Base-by-base conservation (phyloP, 2,888 invertebrate genomes). In the Onthophagus sagittarius region DNA sequence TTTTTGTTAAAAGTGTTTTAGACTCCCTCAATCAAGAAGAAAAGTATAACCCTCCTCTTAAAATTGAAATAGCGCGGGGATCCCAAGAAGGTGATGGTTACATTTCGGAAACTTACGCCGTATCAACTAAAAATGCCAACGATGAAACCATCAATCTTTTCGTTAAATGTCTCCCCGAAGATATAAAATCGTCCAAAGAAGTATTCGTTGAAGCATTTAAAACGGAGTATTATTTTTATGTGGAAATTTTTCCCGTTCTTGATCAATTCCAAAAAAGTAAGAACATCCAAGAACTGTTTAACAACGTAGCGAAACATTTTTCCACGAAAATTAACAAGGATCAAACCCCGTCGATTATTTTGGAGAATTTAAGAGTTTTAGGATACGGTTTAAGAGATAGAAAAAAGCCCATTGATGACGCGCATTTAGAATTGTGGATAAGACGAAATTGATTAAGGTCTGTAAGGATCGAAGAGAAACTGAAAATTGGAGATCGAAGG, bases 11-110 rank as follows among this genome's bases (percentile, higher is more conserved):
- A 23, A 23, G 23, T 23, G 23, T 23, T 23, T 23, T 23, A 23
- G 23, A 23, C 3, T 23, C 23, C 23, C 1, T 23, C 23, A 23
- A 23, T 3, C 23, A 53, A 53, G 39, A 53, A 53, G 5, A 53
- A 4, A 9, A 53, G 2, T 4, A 53, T 4, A 53, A 7, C 2
- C 7, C 39, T 4, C 63, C 71, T 5, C 63, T 64, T 5, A 39
- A 71, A 15, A 31, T 75, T 31, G 62, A 64, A 11, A 71, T 76
- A 5, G 69, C 64, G 7, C 69, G 31, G n/a, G 76, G 74, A 15
- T 71, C 74, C 4, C 64, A 62, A 9, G 73, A 73, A 31, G 77
- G 77, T 23, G 76, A 76, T 63, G 76, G 74, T 6, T 76, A 74
- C 39, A 3, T 14, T 14, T 64, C 64, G 14, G 14, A 64, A 64